Percentiles rank a stretch among this genome's conserved stretches.
These are phyloP conservation scores for Globicephala melas DNA, from an alignment of 2,113 vertebrate species.

Conservation along the genomic window DNA sequence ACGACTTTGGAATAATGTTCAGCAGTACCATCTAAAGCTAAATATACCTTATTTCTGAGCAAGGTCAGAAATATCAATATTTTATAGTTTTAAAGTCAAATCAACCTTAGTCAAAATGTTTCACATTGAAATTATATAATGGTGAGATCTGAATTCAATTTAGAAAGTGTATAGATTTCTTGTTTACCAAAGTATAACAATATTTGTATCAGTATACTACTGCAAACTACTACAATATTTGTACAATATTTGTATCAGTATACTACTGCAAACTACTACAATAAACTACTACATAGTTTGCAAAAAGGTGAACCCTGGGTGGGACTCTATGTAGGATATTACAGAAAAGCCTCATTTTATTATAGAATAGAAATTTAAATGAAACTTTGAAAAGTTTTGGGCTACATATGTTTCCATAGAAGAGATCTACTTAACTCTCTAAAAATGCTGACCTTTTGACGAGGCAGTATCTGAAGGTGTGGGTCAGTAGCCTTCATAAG, in stretches of 20 bases:
- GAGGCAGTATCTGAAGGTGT: neutral
- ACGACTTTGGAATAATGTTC: neutral
- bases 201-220: neutral
- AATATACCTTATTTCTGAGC: neutral
- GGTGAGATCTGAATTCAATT: constrained; percentile 2
- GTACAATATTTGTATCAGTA: neutral
- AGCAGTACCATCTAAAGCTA: neutral
- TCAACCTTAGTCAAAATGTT: constrained; percentile 15
- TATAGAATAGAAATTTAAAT: neutral
- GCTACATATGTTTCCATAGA: neutral
- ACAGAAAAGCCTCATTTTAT: constrained; percentile 1
- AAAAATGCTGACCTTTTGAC: neutral
- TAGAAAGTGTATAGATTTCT: constrained; percentile 19
- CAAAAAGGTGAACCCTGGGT: neutral
- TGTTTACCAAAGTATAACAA: neutral
- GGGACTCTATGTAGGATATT: neutral
- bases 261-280: neutral
- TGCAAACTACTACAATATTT: too few species aligned
- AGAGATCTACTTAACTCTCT: neutral
- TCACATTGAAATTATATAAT: constrained; percentile 20
- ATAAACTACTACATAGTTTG: neutral
- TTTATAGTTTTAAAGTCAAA: constrained; percentile 13
- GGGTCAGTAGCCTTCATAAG: neutral
- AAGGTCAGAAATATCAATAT: constrained; percentile 4
- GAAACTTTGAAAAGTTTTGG: neutral